Base-by-base conservation (phyloP, 2,113 vertebrate genomes). In the Labrus mixtus region DNA sequence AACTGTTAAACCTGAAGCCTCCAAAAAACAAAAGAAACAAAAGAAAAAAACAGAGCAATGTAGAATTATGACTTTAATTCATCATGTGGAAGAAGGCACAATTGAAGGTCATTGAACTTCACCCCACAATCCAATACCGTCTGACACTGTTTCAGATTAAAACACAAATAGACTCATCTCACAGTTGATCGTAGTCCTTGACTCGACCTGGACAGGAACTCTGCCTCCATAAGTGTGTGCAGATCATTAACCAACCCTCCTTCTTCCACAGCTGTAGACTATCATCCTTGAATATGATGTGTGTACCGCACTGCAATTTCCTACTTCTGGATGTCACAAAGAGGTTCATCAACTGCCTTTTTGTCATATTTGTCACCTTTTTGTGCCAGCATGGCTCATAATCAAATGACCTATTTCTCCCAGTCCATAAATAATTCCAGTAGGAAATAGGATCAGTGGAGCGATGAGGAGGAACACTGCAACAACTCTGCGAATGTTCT, bases 401-500 rank as follows among this genome's bases (percentile, higher is more conserved):
- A 83, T 78, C 81, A 82, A 80, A 72, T 87, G 67, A 82, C 86
- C 82, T 65, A 87, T 90, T 86, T 91, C 73, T 84, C 76, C 67
- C 66, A 53, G 73, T 67, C 64, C 78, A 88, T 83, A 82, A 88
- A 90, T 85, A 87, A 89, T 87, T 88, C 71, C 46, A 77, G 53
- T 71, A 9, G 6, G 68, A 79, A 79, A 84, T 78, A 59, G 78
- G 70, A 81, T 84, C 62, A 57, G 23, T 69, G 56, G 71, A 65
- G 65, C 54, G 19, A 70, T 82, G 77, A 82, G 61, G 58, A 46
- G 77, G 55, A 76, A 69, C 71, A 51, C 63, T 79, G 68, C 53
- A 51, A 54, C 61, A 58, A 70, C 59, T 79, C 51, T 72, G 66
- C 37, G 73, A 87, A 84, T 79, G 56, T 62, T 88, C 46, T 45